Evolutionary conservation across 1,140 invertebrate genomes (phyloP).

Genomic region (Potamilus streckersoni): DNA sequence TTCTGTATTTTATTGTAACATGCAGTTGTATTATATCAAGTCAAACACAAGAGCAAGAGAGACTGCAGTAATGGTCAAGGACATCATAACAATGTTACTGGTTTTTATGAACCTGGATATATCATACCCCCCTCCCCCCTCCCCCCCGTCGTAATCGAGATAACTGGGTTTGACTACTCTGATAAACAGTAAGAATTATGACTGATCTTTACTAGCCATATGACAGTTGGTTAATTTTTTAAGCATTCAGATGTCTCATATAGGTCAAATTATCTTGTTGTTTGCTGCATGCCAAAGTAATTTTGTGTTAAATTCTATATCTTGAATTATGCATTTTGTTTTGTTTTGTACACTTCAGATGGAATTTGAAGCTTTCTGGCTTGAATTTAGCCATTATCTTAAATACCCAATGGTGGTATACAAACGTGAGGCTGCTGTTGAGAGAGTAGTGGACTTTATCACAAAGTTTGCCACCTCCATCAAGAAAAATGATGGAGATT

Average conservation of each 20-base stretch:
- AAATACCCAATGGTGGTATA: slow-evolving; percentile 62
- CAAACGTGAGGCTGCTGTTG: slow-evolving; percentile 73
- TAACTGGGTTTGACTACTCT: too few relatives aligned
- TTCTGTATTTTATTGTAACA: too few relatives aligned
- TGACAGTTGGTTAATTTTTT: too few relatives aligned
- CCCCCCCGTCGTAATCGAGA: too few relatives aligned
- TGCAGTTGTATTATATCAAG: too few relatives aligned
- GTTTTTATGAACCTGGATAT: too few relatives aligned
- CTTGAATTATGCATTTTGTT: background rate
- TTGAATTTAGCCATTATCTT: slow-evolving; percentile 53
- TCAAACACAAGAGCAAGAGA: too few relatives aligned
- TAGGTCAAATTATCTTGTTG: background rate
- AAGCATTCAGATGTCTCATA: background rate
- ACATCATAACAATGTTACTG: too few relatives aligned
- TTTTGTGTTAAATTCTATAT: background rate
- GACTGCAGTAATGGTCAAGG: too few relatives aligned
- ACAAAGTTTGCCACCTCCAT: slow-evolving; percentile 73
- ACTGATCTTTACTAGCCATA: too few relatives aligned
- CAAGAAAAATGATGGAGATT: slow-evolving; percentile 9
- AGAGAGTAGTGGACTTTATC: slow-evolving; percentile 76
- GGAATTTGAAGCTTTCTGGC: slow-evolving; percentile 54
- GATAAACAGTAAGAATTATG: too few relatives aligned
- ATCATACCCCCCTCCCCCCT: too few relatives aligned
- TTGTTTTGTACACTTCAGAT: slow-evolving; percentile 46
- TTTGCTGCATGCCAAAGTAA: background rate